Percentiles rank a stretch among this genome's conserved stretches.
These are phyloP conservation scores for Geodia barretti DNA, from an alignment of 37 sponge, comb jelly and placozoan genomes.

Conservation along the genomic window DNA sequence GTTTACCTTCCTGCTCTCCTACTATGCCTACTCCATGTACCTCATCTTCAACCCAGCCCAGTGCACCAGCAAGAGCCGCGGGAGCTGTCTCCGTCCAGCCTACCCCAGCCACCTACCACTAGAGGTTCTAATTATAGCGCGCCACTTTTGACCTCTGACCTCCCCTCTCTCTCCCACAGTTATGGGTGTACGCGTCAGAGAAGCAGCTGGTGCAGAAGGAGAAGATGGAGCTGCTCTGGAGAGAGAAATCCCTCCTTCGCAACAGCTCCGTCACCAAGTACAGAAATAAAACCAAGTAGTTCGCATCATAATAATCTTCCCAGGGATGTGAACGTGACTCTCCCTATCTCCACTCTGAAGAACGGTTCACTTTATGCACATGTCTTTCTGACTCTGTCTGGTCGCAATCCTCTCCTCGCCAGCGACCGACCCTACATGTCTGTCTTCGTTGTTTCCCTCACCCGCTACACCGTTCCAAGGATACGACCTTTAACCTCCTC, in stretches of 20 bases:
- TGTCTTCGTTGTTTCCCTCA: conserved; percentile 37
- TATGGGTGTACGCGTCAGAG: conserved; percentile 33
- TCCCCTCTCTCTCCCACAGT: conserved; percentile 25
- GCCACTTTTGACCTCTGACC: background rate
- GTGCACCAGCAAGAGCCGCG: conserved; percentile 18
- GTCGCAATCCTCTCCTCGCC: conserved; percentile 7
- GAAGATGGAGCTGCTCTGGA: conserved; percentile 6
- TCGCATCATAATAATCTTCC: background rate
- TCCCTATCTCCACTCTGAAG: conserved; percentile 53
- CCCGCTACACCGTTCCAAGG: conserved; percentile 49
- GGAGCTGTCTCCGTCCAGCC: conserved; percentile 41
- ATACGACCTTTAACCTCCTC: conserved; percentile 52
- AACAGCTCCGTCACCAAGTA: background rate
- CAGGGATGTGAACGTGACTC: conserved; percentile 68
- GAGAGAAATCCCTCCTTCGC: background rate
- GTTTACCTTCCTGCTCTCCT: conserved; percentile 24
- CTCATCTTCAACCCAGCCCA: conserved; percentile 43
- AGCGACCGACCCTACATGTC: conserved; percentile 2
- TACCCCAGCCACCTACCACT: conserved; percentile 13
- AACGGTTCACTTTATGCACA: conserved; percentile 82
- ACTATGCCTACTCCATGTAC: conserved; percentile 45
- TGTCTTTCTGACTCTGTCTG: conserved; percentile 48
- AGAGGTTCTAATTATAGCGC: conserved; percentile 23
- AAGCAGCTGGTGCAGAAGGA: background rate
- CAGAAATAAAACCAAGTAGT: conserved; percentile 4